A percentile compares a stretch with the other conserved stretches of the same genome.
These are phyloP conservation scores for Oikopleura albicans DNA, from an alignment of 23 tunicate genomes.

Conservation along the genomic window DNA sequence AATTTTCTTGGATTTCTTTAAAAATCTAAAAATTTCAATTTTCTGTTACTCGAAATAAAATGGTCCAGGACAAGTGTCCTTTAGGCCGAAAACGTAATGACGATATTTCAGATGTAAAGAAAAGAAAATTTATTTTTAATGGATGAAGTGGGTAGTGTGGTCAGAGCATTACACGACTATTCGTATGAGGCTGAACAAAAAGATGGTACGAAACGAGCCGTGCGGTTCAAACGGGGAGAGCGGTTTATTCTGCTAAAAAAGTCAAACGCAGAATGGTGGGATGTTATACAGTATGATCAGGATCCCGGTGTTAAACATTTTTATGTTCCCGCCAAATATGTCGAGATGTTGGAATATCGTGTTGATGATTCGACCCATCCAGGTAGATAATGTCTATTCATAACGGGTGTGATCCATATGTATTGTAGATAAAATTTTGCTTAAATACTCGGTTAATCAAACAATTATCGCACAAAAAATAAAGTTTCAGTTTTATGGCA, in stretches of 20 bases:
- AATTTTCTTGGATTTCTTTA: too few species aligned
- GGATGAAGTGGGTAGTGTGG: neutral
- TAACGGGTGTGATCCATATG: too few species aligned
- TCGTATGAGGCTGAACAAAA: neutral
- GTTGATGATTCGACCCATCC: neutral
- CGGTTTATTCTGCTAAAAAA: neutral
- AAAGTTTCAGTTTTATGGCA: too few species aligned
- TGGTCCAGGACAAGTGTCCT: too few species aligned
- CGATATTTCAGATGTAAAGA: too few species aligned
- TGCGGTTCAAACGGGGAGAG: neutral
- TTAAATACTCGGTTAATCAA: too few species aligned
- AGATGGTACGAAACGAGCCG: neutral
- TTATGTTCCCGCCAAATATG: neutral
- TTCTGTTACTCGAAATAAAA: too few species aligned
- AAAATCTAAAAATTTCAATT: too few species aligned
- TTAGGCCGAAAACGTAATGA: too few species aligned
- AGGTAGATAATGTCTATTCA: neutral
- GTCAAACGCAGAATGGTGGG: constrained; percentile 12
- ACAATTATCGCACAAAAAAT: too few species aligned
- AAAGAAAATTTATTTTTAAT: too few species aligned
- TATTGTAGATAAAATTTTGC: too few species aligned
- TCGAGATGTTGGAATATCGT: neutral
- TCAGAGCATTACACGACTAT: neutral
- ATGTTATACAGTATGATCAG: constrained; percentile 10
- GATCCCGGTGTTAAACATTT: constrained; percentile 16